Evolutionary conservation across 2,888 invertebrate genomes (phyloP).

Genomic region (Parasteatoda lunata): DNA sequence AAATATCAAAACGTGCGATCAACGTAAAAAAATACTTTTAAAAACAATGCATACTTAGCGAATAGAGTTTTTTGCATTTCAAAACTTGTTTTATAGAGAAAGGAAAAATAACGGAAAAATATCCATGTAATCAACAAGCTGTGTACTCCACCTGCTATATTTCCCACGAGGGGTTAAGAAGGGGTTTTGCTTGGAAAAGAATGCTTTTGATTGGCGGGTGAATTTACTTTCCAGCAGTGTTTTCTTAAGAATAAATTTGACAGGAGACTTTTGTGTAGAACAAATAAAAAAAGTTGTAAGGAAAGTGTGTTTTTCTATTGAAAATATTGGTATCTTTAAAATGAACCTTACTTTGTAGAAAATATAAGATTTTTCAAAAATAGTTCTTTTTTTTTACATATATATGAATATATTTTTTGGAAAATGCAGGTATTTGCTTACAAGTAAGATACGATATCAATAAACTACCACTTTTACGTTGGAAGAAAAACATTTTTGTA

Average conservation of each 20-base stretch:
- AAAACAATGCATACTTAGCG: not conserved
- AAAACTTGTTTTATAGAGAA: not conserved
- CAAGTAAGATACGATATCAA: too few relatives aligned
- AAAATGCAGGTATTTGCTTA: too few relatives aligned
- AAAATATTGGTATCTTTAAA: too few relatives aligned
- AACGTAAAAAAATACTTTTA: not conserved
- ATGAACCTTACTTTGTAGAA: too few relatives aligned
- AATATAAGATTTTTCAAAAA: too few relatives aligned
- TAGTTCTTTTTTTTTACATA: too few relatives aligned
- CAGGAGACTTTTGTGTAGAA: not conserved
- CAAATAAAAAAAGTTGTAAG: too few relatives aligned
- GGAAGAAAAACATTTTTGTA: too few relatives aligned
- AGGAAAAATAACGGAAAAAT: not conserved
- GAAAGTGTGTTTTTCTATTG: too few relatives aligned
- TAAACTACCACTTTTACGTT: too few relatives aligned
- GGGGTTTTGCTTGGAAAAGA: not conserved
- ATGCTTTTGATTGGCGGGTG: not conserved
- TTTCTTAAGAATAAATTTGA: not conserved
- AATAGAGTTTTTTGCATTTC: not conserved
- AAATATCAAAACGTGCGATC: not conserved
- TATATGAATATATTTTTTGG: too few relatives aligned
- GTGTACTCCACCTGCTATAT: not conserved
- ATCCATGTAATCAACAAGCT: not conserved
- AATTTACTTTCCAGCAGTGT: not conserved
- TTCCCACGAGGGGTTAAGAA: not conserved